Percentiles rank a stretch among this genome's conserved stretches.
These are phyloP conservation scores for Drosophila mayaguana DNA, from an alignment of 2,888 invertebrate genomes.

Conservation along the genomic window DNA sequence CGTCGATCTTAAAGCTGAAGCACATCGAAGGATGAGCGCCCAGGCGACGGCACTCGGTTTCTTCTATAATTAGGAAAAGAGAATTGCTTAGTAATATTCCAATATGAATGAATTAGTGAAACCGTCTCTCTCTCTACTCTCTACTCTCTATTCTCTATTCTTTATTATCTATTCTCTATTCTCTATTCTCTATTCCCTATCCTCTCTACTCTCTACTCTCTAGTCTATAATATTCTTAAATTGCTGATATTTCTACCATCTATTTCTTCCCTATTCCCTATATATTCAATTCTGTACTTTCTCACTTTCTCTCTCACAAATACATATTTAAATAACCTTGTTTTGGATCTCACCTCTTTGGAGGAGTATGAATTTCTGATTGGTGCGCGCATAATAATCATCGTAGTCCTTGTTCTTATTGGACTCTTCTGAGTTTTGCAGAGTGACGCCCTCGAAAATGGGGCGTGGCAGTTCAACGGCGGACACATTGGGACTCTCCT, in stretches of 20 bases:
- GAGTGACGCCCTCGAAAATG: slow-evolving; percentile 90
- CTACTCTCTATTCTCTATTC: background rate
- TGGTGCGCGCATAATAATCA: slow-evolving; percentile 93
- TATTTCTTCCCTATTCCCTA: background rate
- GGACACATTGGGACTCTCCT: slow-evolving; percentile 88
- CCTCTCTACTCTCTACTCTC: background rate
- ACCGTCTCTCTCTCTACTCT: no score
- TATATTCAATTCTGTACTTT: background rate
- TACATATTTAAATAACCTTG: no score
- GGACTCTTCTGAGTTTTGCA: slow-evolving; percentile 84
- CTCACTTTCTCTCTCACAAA: background rate
- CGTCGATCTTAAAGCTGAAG: slow-evolving; percentile 91
- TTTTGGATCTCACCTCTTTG: slow-evolving; percentile 88
- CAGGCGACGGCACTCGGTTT: slow-evolving; percentile 85
- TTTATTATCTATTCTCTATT: background rate
- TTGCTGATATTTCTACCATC: no score
- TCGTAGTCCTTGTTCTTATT: slow-evolving; percentile 86
- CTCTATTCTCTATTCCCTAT: background rate
- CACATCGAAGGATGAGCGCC: slow-evolving; percentile 88
- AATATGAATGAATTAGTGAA: no score
- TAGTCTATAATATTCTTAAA: no score
- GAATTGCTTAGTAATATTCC: background rate
- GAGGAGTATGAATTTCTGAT: slow-evolving; percentile 93
- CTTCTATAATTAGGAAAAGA: slow-evolving; percentile 83
- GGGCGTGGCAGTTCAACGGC: slow-evolving; percentile 90